phyloP scores from a whole-genome alignment of 2,113 vertebrate species.

The Pitta sordida region DNA sequence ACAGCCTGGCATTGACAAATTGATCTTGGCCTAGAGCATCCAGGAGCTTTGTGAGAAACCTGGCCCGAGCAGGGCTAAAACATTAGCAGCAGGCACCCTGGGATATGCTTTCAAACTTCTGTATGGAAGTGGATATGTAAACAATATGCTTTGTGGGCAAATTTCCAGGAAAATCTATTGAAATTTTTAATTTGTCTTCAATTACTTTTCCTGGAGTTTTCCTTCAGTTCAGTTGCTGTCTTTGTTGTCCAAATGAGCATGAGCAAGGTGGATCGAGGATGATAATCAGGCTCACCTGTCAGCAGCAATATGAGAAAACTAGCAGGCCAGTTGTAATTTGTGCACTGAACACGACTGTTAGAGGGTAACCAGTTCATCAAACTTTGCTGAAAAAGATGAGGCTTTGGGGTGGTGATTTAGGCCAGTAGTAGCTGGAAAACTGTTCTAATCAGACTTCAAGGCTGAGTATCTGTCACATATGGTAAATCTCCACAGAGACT shows the following conservation, averaged over 20 bases:
- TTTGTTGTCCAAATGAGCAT: background rate
- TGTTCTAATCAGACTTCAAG: background rate
- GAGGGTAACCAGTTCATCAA: conserved; percentile 6
- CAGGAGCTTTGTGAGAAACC: conserved; percentile 54
- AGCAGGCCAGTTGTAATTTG: background rate
- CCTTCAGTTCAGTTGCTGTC: conserved; percentile 33
- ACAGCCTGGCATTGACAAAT: conserved; percentile 74
- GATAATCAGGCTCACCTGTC: conserved; percentile 8
- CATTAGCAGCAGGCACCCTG: conserved; percentile 27
- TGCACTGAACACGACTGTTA: background rate
- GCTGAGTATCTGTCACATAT: conserved; percentile 6
- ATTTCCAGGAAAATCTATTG: conserved; percentile 26
- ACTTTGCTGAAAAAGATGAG: background rate
- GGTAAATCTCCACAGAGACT: conserved; percentile 19
- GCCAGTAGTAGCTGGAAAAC: background rate
- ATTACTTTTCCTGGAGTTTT: conserved; percentile 47
- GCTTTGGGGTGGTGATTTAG: conserved; percentile 10
- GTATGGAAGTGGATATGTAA: conserved; percentile 7
- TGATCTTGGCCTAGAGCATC: conserved; percentile 57
- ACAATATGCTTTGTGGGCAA: conserved; percentile 13
- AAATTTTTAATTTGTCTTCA: background rate
- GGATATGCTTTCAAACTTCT: conserved; percentile 38
- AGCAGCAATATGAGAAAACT: background rate
- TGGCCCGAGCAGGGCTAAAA: conserved; percentile 13
- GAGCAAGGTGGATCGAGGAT: background rate